A percentile compares a stretch with the other conserved stretches of the same genome.
Evolutionary conservation across 2,113 vertebrate species (phyloP).

Genomic region (Spea multiplicata): DNA sequence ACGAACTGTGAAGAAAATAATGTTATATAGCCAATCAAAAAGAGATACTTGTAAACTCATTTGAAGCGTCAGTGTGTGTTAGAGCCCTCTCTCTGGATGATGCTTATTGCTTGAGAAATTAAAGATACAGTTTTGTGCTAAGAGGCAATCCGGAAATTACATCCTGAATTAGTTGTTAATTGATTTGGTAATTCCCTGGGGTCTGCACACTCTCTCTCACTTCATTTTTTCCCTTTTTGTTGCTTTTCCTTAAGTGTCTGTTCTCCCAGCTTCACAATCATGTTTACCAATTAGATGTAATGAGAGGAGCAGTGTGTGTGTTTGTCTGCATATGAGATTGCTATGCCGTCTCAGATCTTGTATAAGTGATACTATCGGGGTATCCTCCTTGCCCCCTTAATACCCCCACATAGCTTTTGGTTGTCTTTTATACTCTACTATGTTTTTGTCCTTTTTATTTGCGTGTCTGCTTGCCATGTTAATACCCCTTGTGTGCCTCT

Average conservation of each 20-base stretch:
- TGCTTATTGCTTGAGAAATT: conserved; percentile 78
- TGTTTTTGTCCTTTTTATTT: too few species aligned
- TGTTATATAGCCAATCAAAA: conserved; percentile 78
- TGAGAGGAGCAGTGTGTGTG: conserved; percentile 41
- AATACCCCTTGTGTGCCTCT: too few species aligned
- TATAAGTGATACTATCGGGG: background rate
- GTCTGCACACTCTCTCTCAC: conserved; percentile 66
- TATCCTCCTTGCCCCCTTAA: too few species aligned
- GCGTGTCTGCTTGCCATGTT: too few species aligned
- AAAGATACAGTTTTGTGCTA: conserved; percentile 82
- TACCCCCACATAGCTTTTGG: too few species aligned
- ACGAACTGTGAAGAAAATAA: conserved; percentile 81
- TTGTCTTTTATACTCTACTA: too few species aligned
- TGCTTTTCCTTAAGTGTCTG: conserved; percentile 75
- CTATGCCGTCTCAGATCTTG: background rate
- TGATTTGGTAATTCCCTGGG: conserved; percentile 88
- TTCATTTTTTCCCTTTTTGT: conserved; percentile 63
- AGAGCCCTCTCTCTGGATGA: conserved; percentile 68
- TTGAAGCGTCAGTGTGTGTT: conserved; percentile 70
- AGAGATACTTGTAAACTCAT: conserved; percentile 80
- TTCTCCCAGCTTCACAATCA: conserved; percentile 74
- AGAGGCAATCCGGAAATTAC: conserved; percentile 86
- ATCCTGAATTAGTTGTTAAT: conserved; percentile 90
- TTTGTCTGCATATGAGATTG: conserved; percentile 19
- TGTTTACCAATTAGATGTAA: conserved; percentile 75